Evolutionary conservation across 2,797 vertebrate species (phyloP), one percentile per base, ranked within the genome.

Genomic region (Poeciliopsis turneri): DNA sequence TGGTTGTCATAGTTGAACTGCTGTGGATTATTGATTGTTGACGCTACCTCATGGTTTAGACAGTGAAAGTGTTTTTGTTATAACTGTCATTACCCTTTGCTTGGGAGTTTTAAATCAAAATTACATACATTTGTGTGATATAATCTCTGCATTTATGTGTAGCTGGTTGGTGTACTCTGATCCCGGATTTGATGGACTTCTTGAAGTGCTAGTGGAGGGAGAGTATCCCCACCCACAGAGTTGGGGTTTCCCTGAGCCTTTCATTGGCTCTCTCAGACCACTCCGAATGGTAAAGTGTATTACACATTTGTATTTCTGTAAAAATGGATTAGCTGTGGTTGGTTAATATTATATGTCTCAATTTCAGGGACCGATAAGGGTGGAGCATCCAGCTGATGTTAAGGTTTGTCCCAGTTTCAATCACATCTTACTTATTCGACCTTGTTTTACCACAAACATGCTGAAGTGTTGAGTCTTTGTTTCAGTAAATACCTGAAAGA

Each of bases 161-260:
- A 99, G 98, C 75, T 99, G 98, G 98, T 87, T 99, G 68, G 93
- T 99, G 79, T 99, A 97, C 86, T 96, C 96, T 92, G 96, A 99
- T 75, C 95, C 98, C 72, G 97, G 97, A 55, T 99, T 97, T 86
- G 94, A 92, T 69, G 98, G 97, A 41, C 71, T 96, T 0, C 90
- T 98, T 43, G 96, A 95, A 49, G 95, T 99, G 83, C 87, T 99
- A 92, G 96, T 97, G 77, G 95, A 89, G 25, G 98, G 98, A 43
- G 97, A 98, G 93, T 99, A 97, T 87, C 96, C 97, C 18, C 95
- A 96, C 82, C 95, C 98, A 39, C 93, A 97, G 15, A 92, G 96
- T 88, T 99, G 98, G 98, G 96, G 97, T 20, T 98, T 97, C 77
- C 92, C 95, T 33, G 83, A 93, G 47, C 97, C 98, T 0, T 98